Conservation (phyloP, 2,113 vertebrate genomes). For the Numida meleagris region DNA sequence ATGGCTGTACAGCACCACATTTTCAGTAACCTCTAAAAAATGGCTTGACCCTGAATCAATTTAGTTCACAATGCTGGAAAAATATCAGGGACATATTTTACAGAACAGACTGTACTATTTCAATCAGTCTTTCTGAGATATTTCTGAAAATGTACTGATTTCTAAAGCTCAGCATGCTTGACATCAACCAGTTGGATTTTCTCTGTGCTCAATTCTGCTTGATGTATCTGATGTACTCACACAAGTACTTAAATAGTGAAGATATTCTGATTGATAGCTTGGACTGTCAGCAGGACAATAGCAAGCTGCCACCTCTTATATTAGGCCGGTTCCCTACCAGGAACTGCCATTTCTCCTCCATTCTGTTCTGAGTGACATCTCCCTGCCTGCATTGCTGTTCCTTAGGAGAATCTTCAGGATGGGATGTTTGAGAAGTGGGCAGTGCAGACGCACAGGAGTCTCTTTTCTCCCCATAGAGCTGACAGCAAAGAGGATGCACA, state of each 20-base stretch:
- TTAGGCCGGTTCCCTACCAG: neutral
- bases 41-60: neutral
- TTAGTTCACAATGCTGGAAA: neutral
- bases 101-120: neutral
- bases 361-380: neutral
- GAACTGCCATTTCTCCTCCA: neutral
- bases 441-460: neutral
- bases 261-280: neutral
- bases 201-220: neutral
- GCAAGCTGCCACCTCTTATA: conserved; percentile 1
- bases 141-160: conserved; percentile 20
- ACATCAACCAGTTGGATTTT: conserved; percentile 3
- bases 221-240: neutral
- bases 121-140: neutral
- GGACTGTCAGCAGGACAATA: neutral
- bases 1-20: neutral
- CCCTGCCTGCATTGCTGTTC: neutral
- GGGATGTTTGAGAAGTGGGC: neutral
- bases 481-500: neutral
- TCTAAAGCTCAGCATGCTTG: conserved; percentile 31
- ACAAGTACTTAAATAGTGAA: neutral
- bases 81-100: neutral
- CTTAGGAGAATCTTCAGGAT: neutral
- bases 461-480: neutral
- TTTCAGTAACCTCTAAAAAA: neutral